Conservation (phyloP, 2,113 vertebrate genomes). For the Saimiri boliviensis region DNA sequence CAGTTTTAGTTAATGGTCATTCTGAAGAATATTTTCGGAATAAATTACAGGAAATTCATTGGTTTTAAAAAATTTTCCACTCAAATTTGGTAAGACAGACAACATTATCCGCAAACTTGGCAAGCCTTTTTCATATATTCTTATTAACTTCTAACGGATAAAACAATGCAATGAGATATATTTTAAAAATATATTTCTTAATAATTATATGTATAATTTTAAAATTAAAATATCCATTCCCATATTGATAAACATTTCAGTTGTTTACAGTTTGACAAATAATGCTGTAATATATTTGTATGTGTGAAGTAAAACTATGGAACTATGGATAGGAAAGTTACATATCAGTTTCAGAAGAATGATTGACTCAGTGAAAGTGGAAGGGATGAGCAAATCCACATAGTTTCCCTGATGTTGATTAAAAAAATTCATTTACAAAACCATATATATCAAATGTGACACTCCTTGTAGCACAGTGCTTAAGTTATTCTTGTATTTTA, state of each 20-base stretch:
- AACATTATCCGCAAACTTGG: neutral
- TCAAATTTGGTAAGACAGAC: neutral
- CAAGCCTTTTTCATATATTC: neutral
- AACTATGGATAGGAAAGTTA: neutral
- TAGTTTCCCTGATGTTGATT: neutral
- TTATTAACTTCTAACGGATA: neutral
- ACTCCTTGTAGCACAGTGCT: neutral
- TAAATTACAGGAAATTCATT: neutral
- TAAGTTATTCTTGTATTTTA: neutral
- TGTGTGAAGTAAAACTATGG: neutral
- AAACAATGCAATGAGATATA: neutral
- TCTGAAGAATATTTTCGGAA: neutral
- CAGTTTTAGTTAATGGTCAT: neutral
- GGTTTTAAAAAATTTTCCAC: neutral
- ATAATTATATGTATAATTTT: neutral
- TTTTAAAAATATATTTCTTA: neutral
- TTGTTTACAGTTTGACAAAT: neutral
- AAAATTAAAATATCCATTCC: neutral
- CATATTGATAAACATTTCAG: neutral
- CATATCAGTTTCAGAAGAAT: neutral
- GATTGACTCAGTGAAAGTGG: neutral
- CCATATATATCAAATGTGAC: neutral
- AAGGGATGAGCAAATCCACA: neutral
- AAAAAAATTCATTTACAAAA: neutral
- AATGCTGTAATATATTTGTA: neutral